Base-by-base conservation (phyloP, 2,113 vertebrate genomes). In the Parus major region DNA sequence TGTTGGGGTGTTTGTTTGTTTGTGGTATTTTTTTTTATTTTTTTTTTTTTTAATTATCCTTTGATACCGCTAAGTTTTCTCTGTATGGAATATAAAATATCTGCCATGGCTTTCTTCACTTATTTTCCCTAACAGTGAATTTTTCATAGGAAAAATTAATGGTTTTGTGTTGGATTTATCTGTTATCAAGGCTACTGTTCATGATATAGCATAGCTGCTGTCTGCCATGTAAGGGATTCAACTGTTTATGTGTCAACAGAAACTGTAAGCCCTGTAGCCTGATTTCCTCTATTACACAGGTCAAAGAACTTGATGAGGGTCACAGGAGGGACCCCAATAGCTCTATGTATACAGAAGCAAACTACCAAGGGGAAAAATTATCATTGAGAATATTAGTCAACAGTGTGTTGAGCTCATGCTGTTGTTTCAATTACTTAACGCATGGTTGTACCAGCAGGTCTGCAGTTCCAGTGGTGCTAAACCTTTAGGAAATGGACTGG, bases 271-370 rank as follows among this genome's bases (percentile, higher is more conserved):
- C 60, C 63, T 87, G 66, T 71, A 92, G 52, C 61, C 56, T 75
- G 64, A 77, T 82, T 91, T 94, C 76, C 64, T 83, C 28, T 82
- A 82, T 94, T 94, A 95, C 68, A 81, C 44, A 88, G 92, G 82
- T 76, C 63, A 92, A 72, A 78, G 94, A 88, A 86, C 71, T 83
- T 90, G 88, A 92, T 85, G 68, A 90, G 42, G 90, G 85, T 81
- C 71, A 81, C 52, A 68, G 64, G 79, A 92, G 60, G 56, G 56
- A 66, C 82, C 52, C 28, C 23, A 91, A 79, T 77, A 91, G 36
- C 36, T 87, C 27, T 59, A 8, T 31, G 28, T 88, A 88, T 83
- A 61, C 55, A 92, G 85, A 70, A 70, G 15, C 39, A 88, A 94
- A 95, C 94, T 88, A 77, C 59, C 68, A 70, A 63, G 41, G 76